Evolutionary conservation across 2,113 vertebrate genomes (phyloP).

Genomic region (Carassius carassius): DNA sequence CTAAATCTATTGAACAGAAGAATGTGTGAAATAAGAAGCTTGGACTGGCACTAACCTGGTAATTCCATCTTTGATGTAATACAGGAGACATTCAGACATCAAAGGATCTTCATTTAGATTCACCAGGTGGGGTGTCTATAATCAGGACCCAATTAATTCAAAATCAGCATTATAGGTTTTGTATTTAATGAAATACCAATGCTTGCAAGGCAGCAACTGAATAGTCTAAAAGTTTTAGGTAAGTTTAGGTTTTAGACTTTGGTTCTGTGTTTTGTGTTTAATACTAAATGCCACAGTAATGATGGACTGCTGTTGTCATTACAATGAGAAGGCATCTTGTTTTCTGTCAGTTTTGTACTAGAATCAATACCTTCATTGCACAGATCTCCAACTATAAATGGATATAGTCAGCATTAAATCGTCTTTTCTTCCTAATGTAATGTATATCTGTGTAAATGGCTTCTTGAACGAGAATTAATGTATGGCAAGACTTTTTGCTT

Average conservation of each 20-base stretch:
- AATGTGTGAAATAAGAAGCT: background rate
- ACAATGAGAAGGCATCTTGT: no score
- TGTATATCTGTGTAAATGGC: background rate
- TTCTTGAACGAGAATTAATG: background rate
- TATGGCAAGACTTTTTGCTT: background rate
- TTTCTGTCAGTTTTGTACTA: background rate
- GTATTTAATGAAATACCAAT: background rate
- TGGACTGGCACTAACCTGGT: constrained; percentile 80
- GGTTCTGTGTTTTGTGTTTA: no score
- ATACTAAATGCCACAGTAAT: no score
- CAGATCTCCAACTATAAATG: background rate
- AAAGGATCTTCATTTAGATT: constrained; percentile 96
- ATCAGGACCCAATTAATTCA: background rate
- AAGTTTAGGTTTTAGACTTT: background rate
- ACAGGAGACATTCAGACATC: constrained; percentile 97
- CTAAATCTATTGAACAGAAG: background rate
- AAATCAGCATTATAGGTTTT: background rate
- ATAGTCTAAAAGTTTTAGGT: background rate
- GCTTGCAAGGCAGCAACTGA: constrained; percentile 18
- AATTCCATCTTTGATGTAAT: constrained; percentile 96
- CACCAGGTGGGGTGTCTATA: constrained; percentile 93
- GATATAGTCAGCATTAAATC: background rate
- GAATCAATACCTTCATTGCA: background rate
- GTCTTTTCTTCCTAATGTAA: background rate
- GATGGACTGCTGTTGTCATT: no score